Evolutionary conservation across 2,113 vertebrate species (phyloP).

Genomic region (Proterorhinus semilunaris): DNA sequence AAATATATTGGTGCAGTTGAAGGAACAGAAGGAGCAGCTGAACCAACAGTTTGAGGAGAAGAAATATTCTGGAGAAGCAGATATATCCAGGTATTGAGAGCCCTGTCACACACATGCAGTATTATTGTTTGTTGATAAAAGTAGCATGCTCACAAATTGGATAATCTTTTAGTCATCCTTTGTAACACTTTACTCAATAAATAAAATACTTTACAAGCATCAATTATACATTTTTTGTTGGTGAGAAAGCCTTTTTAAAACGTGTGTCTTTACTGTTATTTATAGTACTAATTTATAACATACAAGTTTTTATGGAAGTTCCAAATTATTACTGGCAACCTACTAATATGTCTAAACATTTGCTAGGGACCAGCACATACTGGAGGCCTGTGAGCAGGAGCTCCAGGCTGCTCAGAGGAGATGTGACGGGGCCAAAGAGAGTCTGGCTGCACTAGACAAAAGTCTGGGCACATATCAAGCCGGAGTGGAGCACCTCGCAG

Average conservation of each 20-base stretch:
- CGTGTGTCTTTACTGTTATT: no score
- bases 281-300: no score
- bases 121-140: not conserved
- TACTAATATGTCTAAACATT: not conserved
- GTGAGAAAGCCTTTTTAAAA: no score
- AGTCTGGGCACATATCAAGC: conserved; percentile 60
- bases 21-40: conserved; percentile 73
- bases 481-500: conserved; percentile 77
- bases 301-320: no score
- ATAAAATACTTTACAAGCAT: no score
- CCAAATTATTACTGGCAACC: no score
- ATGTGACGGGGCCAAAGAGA: conserved; percentile 49
- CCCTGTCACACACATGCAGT: not conserved
- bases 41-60: conserved; percentile 73
- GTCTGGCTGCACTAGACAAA: conserved; percentile 64
- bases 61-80: conserved; percentile 82
- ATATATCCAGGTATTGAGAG: conserved; percentile 72
- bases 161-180: no score
- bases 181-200: no score
- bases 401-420: conserved; percentile 69
- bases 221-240: no score
- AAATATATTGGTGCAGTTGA: conserved; percentile 64
- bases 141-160: no score
- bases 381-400: conserved; percentile 62
- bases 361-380: conserved; percentile 68